Base-by-base conservation (phyloP, 2,797 vertebrate species). In the Momotus momota region DNA sequence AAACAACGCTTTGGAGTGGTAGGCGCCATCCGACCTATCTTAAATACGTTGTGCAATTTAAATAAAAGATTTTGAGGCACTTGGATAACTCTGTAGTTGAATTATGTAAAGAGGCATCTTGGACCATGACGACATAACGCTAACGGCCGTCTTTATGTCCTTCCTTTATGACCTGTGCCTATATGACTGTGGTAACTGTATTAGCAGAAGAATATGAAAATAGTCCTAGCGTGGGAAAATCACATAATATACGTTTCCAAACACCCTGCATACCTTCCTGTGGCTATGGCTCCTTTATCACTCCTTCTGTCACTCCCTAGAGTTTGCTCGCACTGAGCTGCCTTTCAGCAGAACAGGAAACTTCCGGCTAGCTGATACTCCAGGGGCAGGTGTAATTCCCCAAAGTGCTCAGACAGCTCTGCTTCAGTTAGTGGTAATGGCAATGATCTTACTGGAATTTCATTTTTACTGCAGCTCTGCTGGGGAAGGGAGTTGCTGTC, bases 321-420 rank as follows among this genome's bases (percentile, higher is more conserved):
- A 65, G 93, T 88, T 72, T 93, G 90, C 96, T 74, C 81, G 86
- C 78, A 70, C 81, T 54, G 91, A 95, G 82, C 57, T 82, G 92
- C 78, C 58, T 92, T 93, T 91, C 86, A 95, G 18, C 77, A 87
- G 85, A 94, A 67, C 94, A 91, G 92, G 95, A 96, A 95, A 77
- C 77, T 90, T 96, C 58, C 93, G 86, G 87, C 94, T 96, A 88
- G 94, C 80, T 97, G 93, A 93, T 96, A 88, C 40, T 96, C 94
- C 95, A 79, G 62, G 91, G 96, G 89, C 94, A 92, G 94, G 62
- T 96, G 51, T 97, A 97, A 97, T 97, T 97, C 94, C 72, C 94
- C 87, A 78, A 92, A 96, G 94, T 95, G 95, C 96, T 96, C n/a
- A 35, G 96, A 94, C 97, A 95, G 78, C 89, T 97, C 87, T 88